Conservation (phyloP, 2,888 invertebrate species). For the Chrysomela aeneicollis region DNA sequence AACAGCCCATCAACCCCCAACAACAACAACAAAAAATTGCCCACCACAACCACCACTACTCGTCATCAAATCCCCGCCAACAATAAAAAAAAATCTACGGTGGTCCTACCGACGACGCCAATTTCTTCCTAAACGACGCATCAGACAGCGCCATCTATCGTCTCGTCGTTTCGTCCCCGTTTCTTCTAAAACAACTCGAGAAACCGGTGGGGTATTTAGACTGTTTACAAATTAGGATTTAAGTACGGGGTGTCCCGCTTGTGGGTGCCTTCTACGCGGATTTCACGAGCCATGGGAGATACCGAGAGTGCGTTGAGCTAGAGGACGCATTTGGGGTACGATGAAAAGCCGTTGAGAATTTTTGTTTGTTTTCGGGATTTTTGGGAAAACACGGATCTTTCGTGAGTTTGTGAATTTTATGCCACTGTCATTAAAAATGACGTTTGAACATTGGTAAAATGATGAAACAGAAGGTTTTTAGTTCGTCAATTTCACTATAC, state of each 20-base stretch:
- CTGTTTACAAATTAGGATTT: slow-evolving; percentile 16
- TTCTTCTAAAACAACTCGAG: slow-evolving; percentile 31
- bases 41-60: not conserved
- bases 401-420: no score
- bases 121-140: slow-evolving; percentile 6
- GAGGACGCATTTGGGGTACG: no score
- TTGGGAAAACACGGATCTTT: no score
- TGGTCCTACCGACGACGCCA: not conserved
- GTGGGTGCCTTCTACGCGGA: slow-evolving; percentile 6
- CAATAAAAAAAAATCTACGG: not conserved
- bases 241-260: not conserved
- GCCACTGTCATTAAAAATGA: no score
- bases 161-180: slow-evolving; percentile 23
- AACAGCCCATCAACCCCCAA: slow-evolving; percentile 29
- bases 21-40: slow-evolving; percentile 5
- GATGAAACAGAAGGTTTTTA: no score
- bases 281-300: no score
- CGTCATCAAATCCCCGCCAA: slow-evolving; percentile 1
- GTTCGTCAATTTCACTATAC: no score
- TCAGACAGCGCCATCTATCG: slow-evolving; percentile 22
- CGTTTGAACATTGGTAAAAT: no score
- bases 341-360: no score
- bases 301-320: no score
- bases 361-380: no score
- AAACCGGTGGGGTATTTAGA: slow-evolving; percentile 33